Evolutionary conservation across 53 echinoderm and acorn worm genomes (phyloP).

Genomic region (Apostichopus leukothele): DNA sequence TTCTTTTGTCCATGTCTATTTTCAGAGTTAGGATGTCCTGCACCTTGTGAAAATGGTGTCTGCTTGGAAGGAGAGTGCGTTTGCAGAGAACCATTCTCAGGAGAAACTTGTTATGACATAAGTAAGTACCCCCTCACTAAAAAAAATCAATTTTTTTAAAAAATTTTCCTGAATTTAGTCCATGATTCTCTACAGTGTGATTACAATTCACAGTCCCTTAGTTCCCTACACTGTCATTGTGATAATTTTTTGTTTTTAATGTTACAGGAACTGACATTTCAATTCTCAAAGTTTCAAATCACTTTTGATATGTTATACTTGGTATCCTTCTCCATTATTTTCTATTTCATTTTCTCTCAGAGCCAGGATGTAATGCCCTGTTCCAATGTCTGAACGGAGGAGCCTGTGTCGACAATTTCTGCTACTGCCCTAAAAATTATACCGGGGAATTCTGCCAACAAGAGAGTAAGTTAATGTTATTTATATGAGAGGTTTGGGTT

Average conservation of each 20-base stretch:
- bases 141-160: no score
- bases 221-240: no score
- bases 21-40: constrained; percentile 64
- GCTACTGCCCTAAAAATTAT: constrained; percentile 65
- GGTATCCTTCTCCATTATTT: no score
- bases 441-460: constrained; percentile 79
- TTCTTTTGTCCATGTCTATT: constrained; percentile 2
- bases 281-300: no score
- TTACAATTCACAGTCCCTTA: no score
- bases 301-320: no score
- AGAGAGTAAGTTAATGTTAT: not conserved
- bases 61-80: constrained; percentile 67
- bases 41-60: constrained; percentile 74
- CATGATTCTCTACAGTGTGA: no score
- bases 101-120: constrained; percentile 62
- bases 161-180: no score
- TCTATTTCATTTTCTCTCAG: constrained; percentile 41
- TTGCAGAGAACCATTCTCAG: constrained; percentile 69
- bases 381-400: constrained; percentile 83
- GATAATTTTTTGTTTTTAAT: no score
- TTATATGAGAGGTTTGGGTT: no score
- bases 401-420: constrained; percentile 55
- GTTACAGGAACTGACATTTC: no score
- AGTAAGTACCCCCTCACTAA: constrained; percentile 47
- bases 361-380: constrained; percentile 67